A percentile compares a stretch with the other conserved stretches of the same genome.
Evolutionary conservation across 2,113 vertebrate genomes (phyloP).

Genomic region (Talpa occidentalis): DNA sequence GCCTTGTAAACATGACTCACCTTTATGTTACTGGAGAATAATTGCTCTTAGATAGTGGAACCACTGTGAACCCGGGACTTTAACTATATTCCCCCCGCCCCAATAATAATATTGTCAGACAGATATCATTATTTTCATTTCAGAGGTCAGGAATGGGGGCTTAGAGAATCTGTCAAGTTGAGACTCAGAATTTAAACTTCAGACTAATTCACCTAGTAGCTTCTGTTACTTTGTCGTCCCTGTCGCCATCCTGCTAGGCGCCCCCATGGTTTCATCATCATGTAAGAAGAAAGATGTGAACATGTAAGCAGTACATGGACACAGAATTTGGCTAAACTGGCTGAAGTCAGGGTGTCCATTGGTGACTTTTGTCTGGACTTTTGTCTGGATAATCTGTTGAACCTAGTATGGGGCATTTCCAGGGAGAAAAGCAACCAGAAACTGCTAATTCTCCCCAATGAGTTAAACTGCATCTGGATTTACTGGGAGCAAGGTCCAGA

Average conservation of each 20-base stretch:
- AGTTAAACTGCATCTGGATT: slow-evolving; percentile 60
- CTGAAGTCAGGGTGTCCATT: not conserved
- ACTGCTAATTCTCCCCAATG: slow-evolving; percentile 20
- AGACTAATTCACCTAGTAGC: not conserved
- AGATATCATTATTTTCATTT: not conserved
- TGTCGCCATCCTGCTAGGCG: no score
- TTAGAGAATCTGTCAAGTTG: not conserved
- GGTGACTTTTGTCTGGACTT: not conserved
- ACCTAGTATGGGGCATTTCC: not conserved
- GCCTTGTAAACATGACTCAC: not conserved
- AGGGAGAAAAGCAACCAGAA: not conserved
- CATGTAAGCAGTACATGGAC: not conserved
- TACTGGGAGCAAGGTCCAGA: slow-evolving; percentile 60
- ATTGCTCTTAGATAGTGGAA: not conserved
- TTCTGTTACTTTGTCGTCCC: not conserved
- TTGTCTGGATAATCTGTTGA: not conserved
- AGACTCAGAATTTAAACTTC: not conserved
- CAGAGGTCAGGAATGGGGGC: not conserved
- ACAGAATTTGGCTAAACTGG: not conserved
- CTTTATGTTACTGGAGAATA: not conserved
- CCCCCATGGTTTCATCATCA: not conserved
- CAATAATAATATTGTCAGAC: not conserved
- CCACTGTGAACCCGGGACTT: not conserved
- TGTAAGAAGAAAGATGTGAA: not conserved
- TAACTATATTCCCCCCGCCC: not conserved